Evolutionary conservation across 2,888 invertebrate genomes (phyloP).

Genomic region (Eulithis testata): DNA sequence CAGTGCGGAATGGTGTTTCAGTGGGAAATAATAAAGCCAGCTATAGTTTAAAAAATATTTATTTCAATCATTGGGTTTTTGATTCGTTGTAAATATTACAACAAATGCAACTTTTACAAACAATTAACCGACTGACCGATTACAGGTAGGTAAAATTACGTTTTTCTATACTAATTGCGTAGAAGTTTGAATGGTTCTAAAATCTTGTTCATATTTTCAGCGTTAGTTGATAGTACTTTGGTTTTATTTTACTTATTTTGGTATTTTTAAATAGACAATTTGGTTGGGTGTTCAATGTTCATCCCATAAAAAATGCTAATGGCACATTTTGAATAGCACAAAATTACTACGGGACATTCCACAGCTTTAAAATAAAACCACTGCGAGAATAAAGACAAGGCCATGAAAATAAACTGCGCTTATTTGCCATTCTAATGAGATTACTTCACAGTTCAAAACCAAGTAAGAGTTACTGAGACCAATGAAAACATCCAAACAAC

Average conservation of each 20-base stretch:
- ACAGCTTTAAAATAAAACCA: background rate
- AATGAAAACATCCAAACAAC: too few relatives aligned
- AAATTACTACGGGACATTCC: slow-evolving; percentile 13
- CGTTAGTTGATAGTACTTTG: background rate
- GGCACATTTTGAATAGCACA: slow-evolving; percentile 28
- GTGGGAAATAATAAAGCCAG: background rate
- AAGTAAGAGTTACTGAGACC: too few relatives aligned
- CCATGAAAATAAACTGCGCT: background rate
- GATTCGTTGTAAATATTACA: slow-evolving; percentile 75
- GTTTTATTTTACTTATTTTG: slow-evolving; percentile 10
- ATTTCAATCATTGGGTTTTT: slow-evolving; percentile 31
- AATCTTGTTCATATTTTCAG: too few relatives aligned
- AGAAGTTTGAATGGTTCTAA: too few relatives aligned
- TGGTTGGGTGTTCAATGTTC: slow-evolving; percentile 1
- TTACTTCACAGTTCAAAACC: background rate
- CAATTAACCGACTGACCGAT: slow-evolving; percentile 11
- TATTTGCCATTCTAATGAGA: background rate
- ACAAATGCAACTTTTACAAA: slow-evolving; percentile 52
- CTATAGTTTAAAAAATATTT: slow-evolving; percentile 19
- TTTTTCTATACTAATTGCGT: too few relatives aligned
- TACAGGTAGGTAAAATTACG: background rate
- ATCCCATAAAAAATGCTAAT: slow-evolving; percentile 32
- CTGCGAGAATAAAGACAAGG: background rate
- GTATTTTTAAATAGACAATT: slow-evolving; percentile 14
- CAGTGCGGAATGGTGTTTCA: background rate